Evolutionary conservation across 2,113 vertebrate species (phyloP).

Genomic region (Petrocephalus zakoni): DNA sequence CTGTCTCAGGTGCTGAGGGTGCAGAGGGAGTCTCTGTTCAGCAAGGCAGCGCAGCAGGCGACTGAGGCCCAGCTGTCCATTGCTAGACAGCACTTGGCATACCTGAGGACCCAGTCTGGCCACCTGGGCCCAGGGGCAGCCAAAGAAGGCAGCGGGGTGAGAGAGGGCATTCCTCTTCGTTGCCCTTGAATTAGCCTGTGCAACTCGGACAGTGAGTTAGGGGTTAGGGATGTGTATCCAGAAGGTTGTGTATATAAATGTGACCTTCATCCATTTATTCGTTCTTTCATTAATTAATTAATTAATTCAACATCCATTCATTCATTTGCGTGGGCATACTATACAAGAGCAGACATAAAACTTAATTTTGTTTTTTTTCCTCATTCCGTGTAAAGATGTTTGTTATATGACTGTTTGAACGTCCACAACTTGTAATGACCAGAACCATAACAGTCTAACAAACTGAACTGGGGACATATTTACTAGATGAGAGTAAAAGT

Average conservation of each 20-base stretch:
- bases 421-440: neutral
- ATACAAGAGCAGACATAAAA: neutral
- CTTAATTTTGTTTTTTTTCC: neutral
- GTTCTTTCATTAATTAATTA: neutral
- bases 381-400: neutral
- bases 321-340: neutral
- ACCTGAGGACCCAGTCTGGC: constrained; percentile 62
- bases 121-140: constrained; percentile 69
- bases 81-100: constrained; percentile 69
- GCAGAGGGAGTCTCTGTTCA: constrained; percentile 86
- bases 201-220: neutral
- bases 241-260: neutral
- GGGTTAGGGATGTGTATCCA: neutral
- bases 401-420: neutral
- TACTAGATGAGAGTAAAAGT: neutral
- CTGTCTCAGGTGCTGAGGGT: constrained; percentile 75
- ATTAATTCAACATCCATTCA: neutral
- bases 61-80: constrained; percentile 74
- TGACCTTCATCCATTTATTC: neutral
- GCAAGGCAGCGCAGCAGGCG: constrained; percentile 82
- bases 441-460: neutral
- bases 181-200: no score
- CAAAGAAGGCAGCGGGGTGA: constrained; percentile 81
- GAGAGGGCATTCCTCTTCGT: neutral
- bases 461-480: neutral